phyloP scores from a whole-genome alignment of 1,140 invertebrate species.

The Drosophila leontia region DNA sequence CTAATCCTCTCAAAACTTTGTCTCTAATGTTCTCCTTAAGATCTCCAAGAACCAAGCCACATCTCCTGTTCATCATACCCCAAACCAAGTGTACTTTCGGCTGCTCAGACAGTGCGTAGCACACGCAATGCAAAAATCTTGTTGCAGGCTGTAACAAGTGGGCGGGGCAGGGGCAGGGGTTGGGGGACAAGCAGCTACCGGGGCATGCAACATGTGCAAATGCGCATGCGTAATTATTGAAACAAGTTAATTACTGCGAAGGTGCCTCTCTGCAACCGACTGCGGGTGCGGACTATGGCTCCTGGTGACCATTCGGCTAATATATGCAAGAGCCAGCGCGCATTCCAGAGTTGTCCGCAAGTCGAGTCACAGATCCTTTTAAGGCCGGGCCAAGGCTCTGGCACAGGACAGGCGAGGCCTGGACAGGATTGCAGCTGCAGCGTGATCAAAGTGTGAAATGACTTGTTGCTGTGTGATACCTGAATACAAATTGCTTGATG shows the following conservation, averaged over 20 bases:
- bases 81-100: not conserved
- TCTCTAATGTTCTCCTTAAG: too few relatives aligned
- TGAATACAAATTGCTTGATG: constrained; percentile 83
- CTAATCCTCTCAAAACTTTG: not conserved
- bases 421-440: constrained; percentile 51
- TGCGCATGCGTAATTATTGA: constrained; percentile 83
- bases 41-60: not conserved
- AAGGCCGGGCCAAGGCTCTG: constrained; percentile 57
- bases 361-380: constrained; percentile 69
- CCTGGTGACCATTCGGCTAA: constrained; percentile 47
- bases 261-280: constrained; percentile 58
- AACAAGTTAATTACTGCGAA: constrained; percentile 82
- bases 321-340: constrained; percentile 65
- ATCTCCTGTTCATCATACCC: constrained; percentile 10
- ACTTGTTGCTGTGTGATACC: constrained; percentile 78
- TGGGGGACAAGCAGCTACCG: constrained; percentile 31
- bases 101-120: constrained; percentile 32
- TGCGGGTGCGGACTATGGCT: constrained; percentile 34
- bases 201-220: constrained; percentile 75
- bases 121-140: constrained; percentile 83
- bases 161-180: constrained; percentile 28
- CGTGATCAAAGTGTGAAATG: constrained; percentile 84
- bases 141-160: constrained; percentile 64
- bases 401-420: constrained; percentile 29
- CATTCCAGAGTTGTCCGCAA: constrained; percentile 59